Percentiles rank a stretch among this genome's conserved stretches.
phyloP scores from a whole-genome alignment of 2,888 invertebrate species.

The Steromphala cineraria region DNA sequence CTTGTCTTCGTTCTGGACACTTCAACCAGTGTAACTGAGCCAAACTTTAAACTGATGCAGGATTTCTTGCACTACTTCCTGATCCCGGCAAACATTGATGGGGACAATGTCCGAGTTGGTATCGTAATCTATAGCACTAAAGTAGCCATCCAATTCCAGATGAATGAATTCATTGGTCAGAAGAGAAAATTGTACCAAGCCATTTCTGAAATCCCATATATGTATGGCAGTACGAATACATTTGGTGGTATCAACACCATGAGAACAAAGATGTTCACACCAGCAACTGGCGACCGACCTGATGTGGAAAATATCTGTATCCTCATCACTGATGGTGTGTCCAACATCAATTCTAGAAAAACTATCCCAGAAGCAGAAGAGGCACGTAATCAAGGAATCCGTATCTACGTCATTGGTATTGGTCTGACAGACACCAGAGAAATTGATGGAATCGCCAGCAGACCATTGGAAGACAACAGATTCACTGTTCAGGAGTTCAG shows the following conservation, averaged over 20 bases:
- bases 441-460: slow-evolving; percentile 57
- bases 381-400: slow-evolving; percentile 39
- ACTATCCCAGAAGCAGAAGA: slow-evolving; percentile 64
- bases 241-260: slow-evolving; percentile 64
- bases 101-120: slow-evolving; percentile 61
- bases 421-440: slow-evolving; percentile 57
- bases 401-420: slow-evolving; percentile 52
- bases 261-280: slow-evolving; percentile 55
- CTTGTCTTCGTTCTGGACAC: slow-evolving; percentile 56
- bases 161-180: slow-evolving; percentile 41
- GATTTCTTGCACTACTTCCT: slow-evolving; percentile 46
- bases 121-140: slow-evolving; percentile 59
- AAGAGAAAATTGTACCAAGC: slow-evolving; percentile 52
- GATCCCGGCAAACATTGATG: slow-evolving; percentile 49
- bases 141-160: slow-evolving; percentile 51
- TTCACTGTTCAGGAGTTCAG: slow-evolving; percentile 54
- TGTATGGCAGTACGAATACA: slow-evolving; percentile 68
- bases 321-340: slow-evolving; percentile 68
- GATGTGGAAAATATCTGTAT: slow-evolving; percentile 59
- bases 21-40: slow-evolving; percentile 45
- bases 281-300: slow-evolving; percentile 61
- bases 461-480: slow-evolving; percentile 49
- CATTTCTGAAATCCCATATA: slow-evolving; percentile 55
- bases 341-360: slow-evolving; percentile 63
- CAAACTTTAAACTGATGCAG: slow-evolving; percentile 44